Base-by-base conservation (phyloP, 1,140 invertebrate species). In the Aphelinus certus region DNA sequence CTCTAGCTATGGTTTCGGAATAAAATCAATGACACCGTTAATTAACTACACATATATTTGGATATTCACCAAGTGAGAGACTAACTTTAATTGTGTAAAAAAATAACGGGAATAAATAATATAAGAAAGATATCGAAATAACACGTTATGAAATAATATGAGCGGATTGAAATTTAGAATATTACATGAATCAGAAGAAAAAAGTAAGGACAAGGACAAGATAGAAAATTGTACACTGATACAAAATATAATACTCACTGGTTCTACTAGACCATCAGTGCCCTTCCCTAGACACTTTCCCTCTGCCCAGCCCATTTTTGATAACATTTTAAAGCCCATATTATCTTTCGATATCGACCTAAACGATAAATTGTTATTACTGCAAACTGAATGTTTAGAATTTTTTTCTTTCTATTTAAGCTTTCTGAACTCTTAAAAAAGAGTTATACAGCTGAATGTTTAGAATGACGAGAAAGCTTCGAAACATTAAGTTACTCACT, bases 231-330 rank as follows among this genome's bases (percentile, higher is more conserved):
- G 26, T 26, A 26, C 26, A 26, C 26, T 26, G 51, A 53, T 6
- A 53, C 9, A 53, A 53, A 53, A 9, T 53, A 53, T 53, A 62
- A 43, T 45, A 92, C 93, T 93, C 88, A 96, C 95, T 42, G 96
- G 96, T 85, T 96, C 93, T 42, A 88, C 88, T 26, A 94, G 89
- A 9, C 95, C 95, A 79, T 90, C 88, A 10, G 82, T 80, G 77
- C 91, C 91, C 86, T 95, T 96, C 9, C 96, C 96, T 62, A 98
- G 88, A 1, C 93, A 90, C 78, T 95, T 90, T 68, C 96, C 96
- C 86, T 94, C 92, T n/a, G 91, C 92, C 96, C 96, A 98, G 10
- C 96, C 96, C 93, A 98, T 95, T 88, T 97, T 97, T 67, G 93
- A 88, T 55, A 98, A 83, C 84, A 98, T 85, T 88, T 96, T 94